Evolutionary conservation across 2,888 invertebrate species (phyloP), one percentile per base, ranked within the genome.

Genomic region (Miltochrista miniata): DNA sequence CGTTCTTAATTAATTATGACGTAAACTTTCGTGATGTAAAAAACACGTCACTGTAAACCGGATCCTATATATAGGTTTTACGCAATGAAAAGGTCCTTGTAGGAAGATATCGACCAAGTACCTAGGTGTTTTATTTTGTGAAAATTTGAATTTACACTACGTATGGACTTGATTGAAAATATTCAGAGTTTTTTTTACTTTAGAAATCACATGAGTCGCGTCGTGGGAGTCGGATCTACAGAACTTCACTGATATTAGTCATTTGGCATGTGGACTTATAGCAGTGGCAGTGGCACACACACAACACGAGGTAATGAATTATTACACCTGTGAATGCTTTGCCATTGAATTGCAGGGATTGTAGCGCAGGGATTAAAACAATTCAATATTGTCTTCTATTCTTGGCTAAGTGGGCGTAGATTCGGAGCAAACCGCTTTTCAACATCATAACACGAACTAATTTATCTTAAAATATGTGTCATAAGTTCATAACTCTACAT

Each of bases 331-430:
- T 11, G 39, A 30, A 41, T 13, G 38, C 18, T 30, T n/a, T 15
- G 29, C 18, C 12, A 31, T 45, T 38, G 14, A 37, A 31, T 42
- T 39, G 8, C 29, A 36, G 18, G 45, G 50, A 54, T 54, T 60
- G 40, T 50, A 52, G 48, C 45, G 59, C 60, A 61, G 60, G 64
- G 61, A 71, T 63, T 66, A 58, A 64, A 70, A 58, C 68, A 74
- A 74, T 79, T n/a, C n/a, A n/a, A n/a, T n/a, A n/a, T n/a, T 79
- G 73, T 74, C 73, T 70, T 69, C 68, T 66, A 58, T 43, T 49
- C 44, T 47, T 40, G 40, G 35, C 45, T 12, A 42, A 67, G n/a
- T 67, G 44, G 59, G 63, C 53, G 61, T 60, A 45, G 46, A 51
- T 51, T 55, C 52, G 59, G 42, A 56, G 54, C 47, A 57, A 48